Conservation (phyloP, 2,888 invertebrate genomes). For the Epinotia brunnichana region DNA sequence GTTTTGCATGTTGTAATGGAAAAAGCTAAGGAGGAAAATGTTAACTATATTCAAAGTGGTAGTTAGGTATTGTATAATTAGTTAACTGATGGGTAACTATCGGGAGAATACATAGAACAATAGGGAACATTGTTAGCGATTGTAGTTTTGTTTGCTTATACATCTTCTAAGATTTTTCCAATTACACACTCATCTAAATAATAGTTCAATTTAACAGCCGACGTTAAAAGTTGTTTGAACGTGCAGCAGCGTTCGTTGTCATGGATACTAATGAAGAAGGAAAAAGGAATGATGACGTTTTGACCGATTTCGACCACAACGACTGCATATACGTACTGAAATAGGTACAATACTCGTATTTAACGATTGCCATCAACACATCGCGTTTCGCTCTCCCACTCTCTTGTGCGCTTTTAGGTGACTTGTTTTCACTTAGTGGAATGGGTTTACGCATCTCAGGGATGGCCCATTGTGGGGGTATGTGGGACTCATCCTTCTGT, state of each 20-base stretch:
- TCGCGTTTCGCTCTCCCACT: too few relatives aligned
- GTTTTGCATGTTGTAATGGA: conserved; percentile 38
- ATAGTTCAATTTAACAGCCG: neutral
- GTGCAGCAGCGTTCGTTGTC: neutral
- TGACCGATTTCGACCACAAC: too few relatives aligned
- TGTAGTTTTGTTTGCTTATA: neutral
- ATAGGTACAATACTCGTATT: too few relatives aligned
- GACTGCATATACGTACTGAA: too few relatives aligned
- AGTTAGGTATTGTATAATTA: conserved; percentile 19
- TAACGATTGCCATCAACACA: too few relatives aligned
- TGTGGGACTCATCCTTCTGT: too few relatives aligned
- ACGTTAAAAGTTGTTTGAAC: neutral
- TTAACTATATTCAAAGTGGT: conserved; percentile 16
- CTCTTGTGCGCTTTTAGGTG: too few relatives aligned
- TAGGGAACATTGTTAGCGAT: neutral
- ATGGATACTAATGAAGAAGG: neutral
- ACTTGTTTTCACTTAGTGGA: too few relatives aligned
- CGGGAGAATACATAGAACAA: conserved; percentile 11
- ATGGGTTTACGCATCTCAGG: too few relatives aligned
- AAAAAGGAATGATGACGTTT: neutral
- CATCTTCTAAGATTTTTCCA: neutral
- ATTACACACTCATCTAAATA: neutral
- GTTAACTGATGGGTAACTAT: conserved; percentile 28
- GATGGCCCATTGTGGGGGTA: too few relatives aligned
- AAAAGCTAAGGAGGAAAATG: conserved; percentile 13